Percentiles rank a stretch among this genome's conserved stretches.
Evolutionary conservation across 1,140 invertebrate species (phyloP).

Genomic region (Coboldia fuscipes): DNA sequence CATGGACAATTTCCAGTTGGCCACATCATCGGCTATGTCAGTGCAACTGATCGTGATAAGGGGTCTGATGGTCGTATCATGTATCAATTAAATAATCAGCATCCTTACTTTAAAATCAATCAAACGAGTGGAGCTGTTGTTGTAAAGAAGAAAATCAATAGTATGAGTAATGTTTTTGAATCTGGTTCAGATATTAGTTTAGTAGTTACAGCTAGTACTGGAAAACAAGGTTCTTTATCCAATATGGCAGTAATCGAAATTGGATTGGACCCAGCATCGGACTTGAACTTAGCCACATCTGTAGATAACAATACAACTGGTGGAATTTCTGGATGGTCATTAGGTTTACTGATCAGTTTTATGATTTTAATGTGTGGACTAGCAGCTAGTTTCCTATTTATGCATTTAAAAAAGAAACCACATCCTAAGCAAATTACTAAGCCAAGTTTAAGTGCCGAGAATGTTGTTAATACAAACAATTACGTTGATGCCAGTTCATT

Average conservation of each 20-base stretch:
- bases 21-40: slow-evolving; percentile 64
- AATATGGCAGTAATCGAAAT: slow-evolving; percentile 76
- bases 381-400: slow-evolving; percentile 57
- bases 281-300: slow-evolving; percentile 27
- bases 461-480: slow-evolving; percentile 47
- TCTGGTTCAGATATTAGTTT: slow-evolving; percentile 49
- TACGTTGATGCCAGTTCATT: slow-evolving; percentile 68
- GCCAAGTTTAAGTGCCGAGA: slow-evolving; percentile 44
- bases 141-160: slow-evolving; percentile 54
- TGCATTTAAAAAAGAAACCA: slow-evolving; percentile 61
- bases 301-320: slow-evolving; percentile 25
- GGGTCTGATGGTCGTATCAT: slow-evolving; percentile 79
- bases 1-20: slow-evolving; percentile 40
- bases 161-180: slow-evolving; percentile 29
- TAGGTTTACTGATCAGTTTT: slow-evolving; percentile 62
- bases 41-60: slow-evolving; percentile 73
- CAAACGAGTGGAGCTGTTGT: slow-evolving; percentile 70
- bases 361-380: slow-evolving; percentile 62
- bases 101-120: slow-evolving; percentile 79
- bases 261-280: slow-evolving; percentile 43
- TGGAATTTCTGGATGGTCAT: slow-evolving; percentile 64
- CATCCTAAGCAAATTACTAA: slow-evolving; percentile 64
- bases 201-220: slow-evolving; percentile 69
- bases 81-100: slow-evolving; percentile 64
- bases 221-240: slow-evolving; percentile 60